Base-by-base conservation (phyloP, 2,113 vertebrate genomes). In the Burhinus bistriatus region DNA sequence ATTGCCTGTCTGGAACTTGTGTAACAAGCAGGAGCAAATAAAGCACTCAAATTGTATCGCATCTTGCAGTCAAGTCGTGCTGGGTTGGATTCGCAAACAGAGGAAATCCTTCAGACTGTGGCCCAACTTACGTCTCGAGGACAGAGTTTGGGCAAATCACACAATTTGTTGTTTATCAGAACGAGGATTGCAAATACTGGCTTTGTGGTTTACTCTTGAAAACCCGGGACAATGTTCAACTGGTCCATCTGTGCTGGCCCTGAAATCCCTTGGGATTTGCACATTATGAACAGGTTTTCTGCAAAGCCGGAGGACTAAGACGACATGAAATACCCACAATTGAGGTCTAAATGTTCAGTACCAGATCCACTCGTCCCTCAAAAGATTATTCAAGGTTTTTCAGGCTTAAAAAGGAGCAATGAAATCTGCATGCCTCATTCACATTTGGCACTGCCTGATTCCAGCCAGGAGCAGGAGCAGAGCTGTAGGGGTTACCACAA, bases 41-140 rank as follows among this genome's bases (percentile, higher is more conserved):
- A 52, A 97, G 77, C 1, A 27, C 59, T 83, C 36, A 0, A 52
- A 17, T 30, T 49, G 40, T 29, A 40, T 38, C 23, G 10, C 77
- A 51, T 62, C 75, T 10, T 30, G 29, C 75, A 86, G 75, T 30
- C 82, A 62, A 69, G 21, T 8, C 83, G 73, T 27, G 36, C 78
- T 70, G 85, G 52, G 65, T 65, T 44, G 16, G 26, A 49, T 12
- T 73, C 12, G 11, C 92, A 83, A 91, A 89, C n/a, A 83, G 79
- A 97, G 94, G 86, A 94, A 97, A 89, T 62, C 85, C 47, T 75
- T 66, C 88, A 96, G 93, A 95, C 92, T 70, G 10, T 40, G 62
- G 66, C 82, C 49, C 78, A 83, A 1, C 27, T 76, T 12, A 17
- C 34, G 73, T 57, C 78, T 83, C 11, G 4, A 90, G 90, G 78